Conservation (phyloP, 2,113 vertebrate species). For the Tinamus guttatus region DNA sequence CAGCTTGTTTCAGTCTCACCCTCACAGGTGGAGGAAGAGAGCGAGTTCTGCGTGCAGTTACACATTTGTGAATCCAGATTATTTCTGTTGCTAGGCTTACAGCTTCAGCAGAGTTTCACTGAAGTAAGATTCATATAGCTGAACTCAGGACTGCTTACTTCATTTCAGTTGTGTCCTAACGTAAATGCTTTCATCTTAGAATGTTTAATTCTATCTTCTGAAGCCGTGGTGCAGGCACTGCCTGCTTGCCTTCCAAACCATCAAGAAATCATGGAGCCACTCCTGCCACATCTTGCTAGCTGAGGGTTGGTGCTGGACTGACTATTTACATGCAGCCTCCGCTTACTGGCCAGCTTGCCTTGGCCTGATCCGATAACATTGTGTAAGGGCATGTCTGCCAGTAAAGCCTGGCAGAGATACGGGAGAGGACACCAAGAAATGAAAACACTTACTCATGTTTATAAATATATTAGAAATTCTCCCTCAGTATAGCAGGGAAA, state of each 20-base stretch:
- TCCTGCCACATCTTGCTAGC: background rate
- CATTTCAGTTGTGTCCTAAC: background rate
- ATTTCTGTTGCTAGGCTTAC: background rate
- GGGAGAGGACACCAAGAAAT: background rate
- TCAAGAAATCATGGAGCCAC: background rate
- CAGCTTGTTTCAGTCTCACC: background rate
- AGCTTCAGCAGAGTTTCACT: background rate
- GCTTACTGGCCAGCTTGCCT: background rate
- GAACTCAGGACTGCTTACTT: background rate
- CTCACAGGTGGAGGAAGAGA: background rate
- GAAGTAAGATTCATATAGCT: background rate
- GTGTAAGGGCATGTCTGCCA: background rate
- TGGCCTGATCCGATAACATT: background rate
- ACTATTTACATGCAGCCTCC: background rate
- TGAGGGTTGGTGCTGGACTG: background rate
- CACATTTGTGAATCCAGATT: background rate
- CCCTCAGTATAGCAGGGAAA: conserved; percentile 35
- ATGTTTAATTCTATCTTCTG: background rate
- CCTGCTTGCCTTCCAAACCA: background rate
- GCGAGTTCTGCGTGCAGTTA: background rate
- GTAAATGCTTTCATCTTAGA: background rate
- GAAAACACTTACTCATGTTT: background rate
- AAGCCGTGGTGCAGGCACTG: background rate
- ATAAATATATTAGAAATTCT: background rate
- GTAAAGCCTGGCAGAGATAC: background rate